Evolutionary conservation across 1,140 invertebrate species (phyloP).

Genomic region (Drosophila nigromelanica): DNA sequence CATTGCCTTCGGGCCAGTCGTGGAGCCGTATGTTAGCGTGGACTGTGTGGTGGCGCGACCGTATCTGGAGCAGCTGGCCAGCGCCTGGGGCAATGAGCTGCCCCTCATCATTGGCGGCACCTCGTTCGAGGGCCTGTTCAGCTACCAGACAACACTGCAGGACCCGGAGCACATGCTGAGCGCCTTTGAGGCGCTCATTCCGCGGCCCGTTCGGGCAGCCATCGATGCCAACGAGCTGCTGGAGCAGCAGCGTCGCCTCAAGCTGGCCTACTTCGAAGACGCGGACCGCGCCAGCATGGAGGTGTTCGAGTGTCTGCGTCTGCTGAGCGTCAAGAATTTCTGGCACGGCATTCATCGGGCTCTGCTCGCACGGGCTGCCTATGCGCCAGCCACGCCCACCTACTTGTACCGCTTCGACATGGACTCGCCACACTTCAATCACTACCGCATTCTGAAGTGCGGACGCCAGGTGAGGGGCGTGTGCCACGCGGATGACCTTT

Average conservation of each 20-base stretch:
- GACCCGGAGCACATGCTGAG: constrained; percentile 55
- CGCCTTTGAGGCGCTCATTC: constrained; percentile 54
- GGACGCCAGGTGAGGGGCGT: constrained; percentile 72
- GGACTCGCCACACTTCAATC: constrained; percentile 73
- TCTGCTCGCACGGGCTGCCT: constrained; percentile 58
- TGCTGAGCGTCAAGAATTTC: constrained; percentile 77
- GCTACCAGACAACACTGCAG: constrained; percentile 47
- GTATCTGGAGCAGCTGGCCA: constrained; percentile 73
- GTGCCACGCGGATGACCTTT: constrained; percentile 87
- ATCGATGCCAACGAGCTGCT: constrained; percentile 49
- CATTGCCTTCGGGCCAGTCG: constrained; percentile 76
- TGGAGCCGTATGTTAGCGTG: constrained; percentile 76
- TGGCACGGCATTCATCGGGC: constrained; percentile 82
- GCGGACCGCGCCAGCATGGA: constrained; percentile 40
- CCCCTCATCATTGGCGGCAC: constrained; percentile 83
- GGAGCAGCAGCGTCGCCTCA: constrained; percentile 53
- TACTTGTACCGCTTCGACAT: constrained; percentile 84
- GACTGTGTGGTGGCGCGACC: constrained; percentile 72
- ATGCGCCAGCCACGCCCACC: constrained; percentile 72
- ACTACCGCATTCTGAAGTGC: constrained; percentile 67
- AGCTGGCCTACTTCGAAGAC: constrained; percentile 61
- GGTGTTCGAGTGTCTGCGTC: constrained; percentile 50
- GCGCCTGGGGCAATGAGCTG: constrained; percentile 80
- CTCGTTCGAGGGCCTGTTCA: constrained; percentile 81
- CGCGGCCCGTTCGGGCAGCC: constrained; percentile 35